Percentiles rank a stretch among this genome's conserved stretches.
phyloP scores from a whole-genome alignment of 2,888 invertebrate species.

The Drosophila planitibia region DNA sequence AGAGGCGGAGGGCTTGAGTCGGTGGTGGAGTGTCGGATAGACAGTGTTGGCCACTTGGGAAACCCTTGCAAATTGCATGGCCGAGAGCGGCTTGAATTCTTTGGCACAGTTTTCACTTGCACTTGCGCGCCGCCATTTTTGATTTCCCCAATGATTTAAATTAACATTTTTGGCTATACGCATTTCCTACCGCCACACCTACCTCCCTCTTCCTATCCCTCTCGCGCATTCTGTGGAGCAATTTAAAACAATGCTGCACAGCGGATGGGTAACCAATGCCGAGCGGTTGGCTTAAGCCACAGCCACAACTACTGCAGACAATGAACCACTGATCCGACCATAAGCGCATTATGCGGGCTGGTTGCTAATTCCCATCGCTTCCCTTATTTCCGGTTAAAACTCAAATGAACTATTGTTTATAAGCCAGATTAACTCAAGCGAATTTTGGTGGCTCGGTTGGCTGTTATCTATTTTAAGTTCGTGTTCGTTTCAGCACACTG shows the following conservation, averaged over 20 bases:
- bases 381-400: slow-evolving; percentile 10
- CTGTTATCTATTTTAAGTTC: slow-evolving; percentile 27
- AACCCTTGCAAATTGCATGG: slow-evolving; percentile 81
- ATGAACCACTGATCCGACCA: slow-evolving; percentile 62
- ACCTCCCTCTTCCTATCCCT: too few relatives aligned
- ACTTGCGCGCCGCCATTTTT: slow-evolving; percentile 64
- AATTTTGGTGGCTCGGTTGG: slow-evolving; percentile 27
- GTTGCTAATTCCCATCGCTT: slow-evolving; percentile 15
- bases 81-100: slow-evolving; percentile 64
- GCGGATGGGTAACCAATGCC: background rate
- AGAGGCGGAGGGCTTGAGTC: background rate
- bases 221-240: slow-evolving; percentile 53
- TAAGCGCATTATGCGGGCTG: slow-evolving; percentile 77
- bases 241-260: slow-evolving; percentile 49
- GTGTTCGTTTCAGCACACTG: background rate
- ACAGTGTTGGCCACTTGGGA: slow-evolving; percentile 69
- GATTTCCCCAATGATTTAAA: slow-evolving; percentile 81
- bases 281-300: slow-evolving; percentile 32
- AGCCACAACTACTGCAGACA: slow-evolving; percentile 43
- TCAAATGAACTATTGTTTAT: slow-evolving; percentile 81
- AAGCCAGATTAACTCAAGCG: slow-evolving; percentile 49
- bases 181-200: slow-evolving; percentile 21
- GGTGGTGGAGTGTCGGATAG: slow-evolving; percentile 13
- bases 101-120: slow-evolving; percentile 79
- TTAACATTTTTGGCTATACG: slow-evolving; percentile 74